Evolutionary conservation across 2,888 invertebrate species (phyloP), one percentile per base, ranked within the genome.

Genomic region (Apamea epomidion): DNA sequence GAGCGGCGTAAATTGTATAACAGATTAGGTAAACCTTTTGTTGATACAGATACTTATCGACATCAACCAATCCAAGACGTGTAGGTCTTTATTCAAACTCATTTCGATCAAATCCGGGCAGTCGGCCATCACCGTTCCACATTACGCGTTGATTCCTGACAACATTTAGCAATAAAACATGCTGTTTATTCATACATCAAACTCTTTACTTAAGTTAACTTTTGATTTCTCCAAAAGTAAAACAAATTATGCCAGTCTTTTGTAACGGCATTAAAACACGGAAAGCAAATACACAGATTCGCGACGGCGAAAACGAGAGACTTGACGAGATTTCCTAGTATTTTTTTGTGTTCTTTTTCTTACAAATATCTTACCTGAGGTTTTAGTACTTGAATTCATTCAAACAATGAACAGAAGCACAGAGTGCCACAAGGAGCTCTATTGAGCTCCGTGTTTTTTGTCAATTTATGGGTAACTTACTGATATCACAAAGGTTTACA

Each of bases 1-100:
- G 70, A 67, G 78, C 75, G 67, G 58, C 67, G 76, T 85, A 70
- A 68, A 76, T 76, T 85, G 78, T 82, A 76, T 68, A 83, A 81
- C 77, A 79, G 77, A 76, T 85, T 82, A 82, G 74, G 81, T 71
- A 82, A 78, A 85, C 82, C 70, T 76, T 82, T 78, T 85, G 73
- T 84, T 73, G 83, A 81, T 87, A 72, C 77, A 78, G 68, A 42
- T 65, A 83, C 76, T 86, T 83, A 82, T 73, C 80, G 51, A 75
- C 72, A 42, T 42, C 64, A 54, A 82, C 69, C 78, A 76, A 81
- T 78, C 25, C 25, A 12, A 54, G 67, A 67, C 32, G 51, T 73
- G 60, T 60, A 72, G 7, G n/a, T 75, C 85, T 85, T 32, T 71
- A 85, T 85, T 77, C 16, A 32, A 69, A 79, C 64, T 71, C 8